Conservation (phyloP, 2,113 vertebrate genomes). For the Cololabis saira region DNA sequence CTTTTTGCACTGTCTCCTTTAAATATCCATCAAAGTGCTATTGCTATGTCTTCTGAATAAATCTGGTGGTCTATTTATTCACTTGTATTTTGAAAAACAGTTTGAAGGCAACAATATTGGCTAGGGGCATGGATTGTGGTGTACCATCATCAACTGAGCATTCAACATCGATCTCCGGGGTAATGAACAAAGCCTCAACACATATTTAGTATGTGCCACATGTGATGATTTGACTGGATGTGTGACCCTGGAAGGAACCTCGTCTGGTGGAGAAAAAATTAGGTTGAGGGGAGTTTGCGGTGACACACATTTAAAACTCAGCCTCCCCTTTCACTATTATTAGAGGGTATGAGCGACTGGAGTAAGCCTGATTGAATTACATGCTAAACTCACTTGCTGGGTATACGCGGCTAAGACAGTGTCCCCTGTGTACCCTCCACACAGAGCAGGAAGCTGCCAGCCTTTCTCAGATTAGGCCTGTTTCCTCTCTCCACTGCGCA, state of each 20-base stretch:
- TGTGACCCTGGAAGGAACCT: constrained; percentile 6
- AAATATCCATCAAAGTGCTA: not conserved
- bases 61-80: constrained; percentile 7
- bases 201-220: not conserved
- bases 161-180: not conserved
- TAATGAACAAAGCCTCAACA: constrained; percentile 2
- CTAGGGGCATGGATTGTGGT: not conserved
- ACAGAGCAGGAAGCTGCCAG: constrained; percentile 83
- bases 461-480: constrained; percentile 81
- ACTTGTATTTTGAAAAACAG: not conserved
- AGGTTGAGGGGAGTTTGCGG: constrained; percentile 2
- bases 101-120: not conserved
- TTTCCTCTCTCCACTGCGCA: constrained; percentile 78
- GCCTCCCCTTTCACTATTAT: constrained; percentile 49
- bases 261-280: constrained; percentile 29
- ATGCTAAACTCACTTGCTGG: constrained; percentile 52
- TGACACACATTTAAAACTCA: constrained; percentile 29
- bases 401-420: constrained; percentile 70
- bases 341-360: constrained; percentile 55
- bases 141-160: not conserved
- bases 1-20: not conserved
- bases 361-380: constrained; percentile 79
- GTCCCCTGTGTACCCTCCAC: constrained; percentile 78
- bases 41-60: not conserved
- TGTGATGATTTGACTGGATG: not conserved